These are phyloP conservation scores for Paracanthobrama guichenoti DNA, from an alignment of 2,113 vertebrate species.

Conservation along the genomic window DNA sequence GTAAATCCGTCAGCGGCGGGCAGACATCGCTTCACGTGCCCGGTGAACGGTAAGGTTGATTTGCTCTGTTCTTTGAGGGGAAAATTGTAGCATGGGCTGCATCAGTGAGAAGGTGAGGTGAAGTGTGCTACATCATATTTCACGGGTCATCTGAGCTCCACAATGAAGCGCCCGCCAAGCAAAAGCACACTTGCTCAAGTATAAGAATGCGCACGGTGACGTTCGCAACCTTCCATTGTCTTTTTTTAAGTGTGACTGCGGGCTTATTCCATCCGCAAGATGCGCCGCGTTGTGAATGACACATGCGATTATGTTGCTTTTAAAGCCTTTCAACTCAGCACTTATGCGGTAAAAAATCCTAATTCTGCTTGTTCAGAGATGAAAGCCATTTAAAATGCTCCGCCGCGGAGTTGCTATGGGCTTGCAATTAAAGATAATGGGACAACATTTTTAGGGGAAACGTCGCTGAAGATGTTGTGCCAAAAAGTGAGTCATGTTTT, in stretches of 20 bases:
- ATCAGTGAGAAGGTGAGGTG: slow-evolving; percentile 57
- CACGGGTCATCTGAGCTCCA: slow-evolving; percentile 62
- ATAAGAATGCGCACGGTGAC: slow-evolving; percentile 7
- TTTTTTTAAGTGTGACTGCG: slow-evolving; percentile 10
- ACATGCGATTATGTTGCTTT: neutral
- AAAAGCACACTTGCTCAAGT: slow-evolving; percentile 15
- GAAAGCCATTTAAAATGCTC: slow-evolving; percentile 17
- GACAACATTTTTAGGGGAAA: slow-evolving; percentile 30
- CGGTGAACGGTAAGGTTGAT: slow-evolving; percentile 40
- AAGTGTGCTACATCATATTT: slow-evolving; percentile 59
- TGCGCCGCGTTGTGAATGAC: neutral
- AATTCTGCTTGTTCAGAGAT: slow-evolving; percentile 30
- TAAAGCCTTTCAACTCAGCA: slow-evolving; percentile 25
- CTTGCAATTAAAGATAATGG: slow-evolving; percentile 45
- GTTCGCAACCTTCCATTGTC: slow-evolving; percentile 22
- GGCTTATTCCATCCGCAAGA: neutral
- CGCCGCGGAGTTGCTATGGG: neutral
- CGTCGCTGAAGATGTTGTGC: neutral
- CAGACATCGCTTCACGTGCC: neutral
- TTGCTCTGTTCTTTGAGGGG: slow-evolving; percentile 42
- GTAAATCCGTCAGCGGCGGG: neutral
- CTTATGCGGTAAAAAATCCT: slow-evolving; percentile 4
- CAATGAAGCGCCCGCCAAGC: slow-evolving; percentile 47
- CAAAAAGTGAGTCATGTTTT: neutral
- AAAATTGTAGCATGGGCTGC: slow-evolving; percentile 44